Evolutionary conservation across 2,888 invertebrate species (phyloP), one percentile per base, ranked within the genome.

Genomic region (Gandaritis pyraliata): DNA sequence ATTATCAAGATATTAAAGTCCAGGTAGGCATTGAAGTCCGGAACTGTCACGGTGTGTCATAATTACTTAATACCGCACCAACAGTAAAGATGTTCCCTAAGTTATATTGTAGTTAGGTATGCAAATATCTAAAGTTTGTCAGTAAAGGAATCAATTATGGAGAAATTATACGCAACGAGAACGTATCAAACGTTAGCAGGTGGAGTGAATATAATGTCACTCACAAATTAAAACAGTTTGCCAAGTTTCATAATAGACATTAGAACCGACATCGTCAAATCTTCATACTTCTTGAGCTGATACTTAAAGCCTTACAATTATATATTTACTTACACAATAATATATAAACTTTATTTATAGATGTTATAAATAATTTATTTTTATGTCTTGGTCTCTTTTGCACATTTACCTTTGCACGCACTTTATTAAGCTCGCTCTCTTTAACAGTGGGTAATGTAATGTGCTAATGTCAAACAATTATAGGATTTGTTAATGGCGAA

Each of bases 91-190:
- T 58, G 62, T 68, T 70, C 68, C 43, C 71, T 41, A 77, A 77
- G 69, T 76, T 74, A 71, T 68, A 77, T 66, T 66, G 68, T 72
- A 76, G 73, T 78, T 75, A 75, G 58, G 43, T 66, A 80, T 81
- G 82, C 81, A 77, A 81, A 82, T 80, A 73, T 58, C 69, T 61
- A 58, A 79, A 81, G 71, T 80, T 80, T 60, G 61, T 41, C 50
- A 68, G 66, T 74, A 73, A 74, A 62, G 52, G 68, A 74, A 74
- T 78, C 72, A 77, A 78, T 77, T 80, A 78, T 72, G 72, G 69
- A 75, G 70, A 73, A 72, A 54, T 66, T 70, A 68, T 73, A 61
- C 59, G 70, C 55, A 56, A 64, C 49, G 60, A 62, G 61, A 47
- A 55, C 61, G 52, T 64, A 64, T 67, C 66, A 66, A 64, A 59